phyloP scores from a whole-genome alignment of 2,888 invertebrate genomes.

The Acleris holmiana region DNA sequence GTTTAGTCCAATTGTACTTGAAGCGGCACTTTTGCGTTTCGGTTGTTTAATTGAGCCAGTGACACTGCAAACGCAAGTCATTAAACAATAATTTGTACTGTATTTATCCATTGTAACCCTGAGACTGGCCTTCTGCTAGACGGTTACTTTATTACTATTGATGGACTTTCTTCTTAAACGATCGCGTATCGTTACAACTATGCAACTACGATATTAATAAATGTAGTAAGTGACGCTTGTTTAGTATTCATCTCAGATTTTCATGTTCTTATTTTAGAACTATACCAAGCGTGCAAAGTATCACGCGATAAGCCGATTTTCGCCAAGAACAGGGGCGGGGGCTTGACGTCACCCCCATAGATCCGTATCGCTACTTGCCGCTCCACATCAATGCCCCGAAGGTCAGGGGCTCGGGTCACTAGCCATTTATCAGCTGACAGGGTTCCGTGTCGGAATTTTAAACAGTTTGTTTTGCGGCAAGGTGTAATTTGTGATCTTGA shows the following conservation, averaged over 20 bases:
- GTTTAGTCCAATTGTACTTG: conserved; percentile 16
- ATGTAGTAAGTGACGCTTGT: background rate
- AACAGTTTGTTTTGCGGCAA: conserved; percentile 30
- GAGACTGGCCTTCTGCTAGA: conserved; percentile 22
- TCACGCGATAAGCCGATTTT: conserved; percentile 40
- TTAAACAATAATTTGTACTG: conserved; percentile 31
- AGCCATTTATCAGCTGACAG: conserved; percentile 35
- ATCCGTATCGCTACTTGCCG: conserved; percentile 45
- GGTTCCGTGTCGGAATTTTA: conserved; percentile 32
- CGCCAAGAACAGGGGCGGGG: conserved; percentile 38
- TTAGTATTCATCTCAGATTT: background rate
- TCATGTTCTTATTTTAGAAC: conserved; percentile 21
- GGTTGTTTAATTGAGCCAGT: conserved; percentile 24
- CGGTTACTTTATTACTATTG: conserved; percentile 33
- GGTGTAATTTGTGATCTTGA: conserved; percentile 30
- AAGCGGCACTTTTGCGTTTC: conserved; percentile 26
- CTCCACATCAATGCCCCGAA: conserved; percentile 44
- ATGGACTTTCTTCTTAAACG: conserved; percentile 21
- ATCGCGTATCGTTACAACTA: conserved; percentile 9
- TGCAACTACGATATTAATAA: conserved; percentile 4
- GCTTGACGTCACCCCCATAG: conserved; percentile 42
- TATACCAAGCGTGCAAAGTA: conserved; percentile 22
- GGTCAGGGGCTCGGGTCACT: conserved; percentile 41
- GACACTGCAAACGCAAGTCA: conserved; percentile 23
- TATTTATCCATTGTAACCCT: conserved; percentile 21